Base-by-base conservation (phyloP, 2,113 vertebrate genomes). In the Pholis gunnellus region DNA sequence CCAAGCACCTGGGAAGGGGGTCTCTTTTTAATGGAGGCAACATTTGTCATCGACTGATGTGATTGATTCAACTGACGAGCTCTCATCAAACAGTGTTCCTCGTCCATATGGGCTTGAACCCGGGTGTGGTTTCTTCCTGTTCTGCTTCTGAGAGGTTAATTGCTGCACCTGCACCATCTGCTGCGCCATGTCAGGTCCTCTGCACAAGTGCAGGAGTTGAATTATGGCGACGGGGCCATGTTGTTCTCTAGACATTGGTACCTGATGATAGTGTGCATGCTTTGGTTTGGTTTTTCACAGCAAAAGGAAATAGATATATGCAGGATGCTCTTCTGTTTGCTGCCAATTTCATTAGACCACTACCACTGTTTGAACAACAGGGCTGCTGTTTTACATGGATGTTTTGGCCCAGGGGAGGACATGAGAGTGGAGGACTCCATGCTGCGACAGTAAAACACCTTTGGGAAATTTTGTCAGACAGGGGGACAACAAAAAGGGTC, bases 11-110 rank as follows among this genome's bases (percentile, higher is more conserved):
- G 57, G 81, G 42, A 79, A 78, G 57, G 65, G 44, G 72, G 50
- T 68, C 50, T 85, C 3, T 76, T 78, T 84, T 86, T 86, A 83
- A 91, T 60, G 63, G 46, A 78, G 76, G 75, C 81, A 65, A 83
- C 52, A 88, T 88, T 84, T 88, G 78, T 90, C 85, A 60, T 67
- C 9, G 59, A 64, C 71, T 87, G 77, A 61, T 70, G 73, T 85
- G 88, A 92, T 81, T 81, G 89, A 94, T 92, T 82, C 82, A 88
- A 65, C 71, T 75, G 81, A 90, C 75, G 57, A 82, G 86, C 73
- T 85, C 83, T 83, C 40, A 59, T 68, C 25, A 71, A 83, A 79
- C 76, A 64, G 38, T 56, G 25, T n/a, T 86, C 57, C 67, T 83
- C 72, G 46, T 20, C 71, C 88, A 77, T 88, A 85, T 88, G 88